Conservation (phyloP, 2,113 vertebrate species). For the Oryzias woworae region DNA sequence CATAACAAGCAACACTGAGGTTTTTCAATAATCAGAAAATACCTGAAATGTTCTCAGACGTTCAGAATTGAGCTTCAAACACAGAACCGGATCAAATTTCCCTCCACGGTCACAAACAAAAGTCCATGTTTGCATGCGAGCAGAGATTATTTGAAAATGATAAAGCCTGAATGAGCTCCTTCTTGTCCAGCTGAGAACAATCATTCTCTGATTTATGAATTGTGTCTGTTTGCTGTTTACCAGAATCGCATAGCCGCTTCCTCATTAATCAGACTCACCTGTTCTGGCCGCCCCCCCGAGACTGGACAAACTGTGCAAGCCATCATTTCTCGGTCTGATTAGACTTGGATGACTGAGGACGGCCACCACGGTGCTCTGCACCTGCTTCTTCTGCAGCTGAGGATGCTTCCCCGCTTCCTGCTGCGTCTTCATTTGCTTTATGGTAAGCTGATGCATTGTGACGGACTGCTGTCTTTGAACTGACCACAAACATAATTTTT, state of each 20-base stretch:
- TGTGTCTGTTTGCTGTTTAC: conserved; percentile 56
- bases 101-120: neutral
- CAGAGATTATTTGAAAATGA: conserved; percentile 35
- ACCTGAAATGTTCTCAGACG: conserved; percentile 5
- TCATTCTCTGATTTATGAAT: conserved; percentile 52
- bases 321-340: conserved; percentile 66
- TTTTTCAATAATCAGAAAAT: too few species aligned
- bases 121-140: conserved; percentile 2
- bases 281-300: conserved; percentile 45
- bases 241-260: conserved; percentile 33
- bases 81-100: neutral
- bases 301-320: conserved; percentile 50
- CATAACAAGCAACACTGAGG: too few species aligned
- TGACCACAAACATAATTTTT: too few species aligned
- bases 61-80: neutral
- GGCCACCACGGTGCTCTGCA: conserved; percentile 36
- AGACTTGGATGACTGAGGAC: conserved; percentile 40
- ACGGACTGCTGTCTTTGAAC: too few species aligned
- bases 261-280: conserved; percentile 69
- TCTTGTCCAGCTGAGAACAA: conserved; percentile 67
- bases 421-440: conserved; percentile 4
- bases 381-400: conserved; percentile 38
- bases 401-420: conserved; percentile 10
- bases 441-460: neutral
- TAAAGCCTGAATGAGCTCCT: conserved; percentile 42